Conservation (phyloP, 2,113 vertebrate genomes). For the Ciconia boyciana region DNA sequence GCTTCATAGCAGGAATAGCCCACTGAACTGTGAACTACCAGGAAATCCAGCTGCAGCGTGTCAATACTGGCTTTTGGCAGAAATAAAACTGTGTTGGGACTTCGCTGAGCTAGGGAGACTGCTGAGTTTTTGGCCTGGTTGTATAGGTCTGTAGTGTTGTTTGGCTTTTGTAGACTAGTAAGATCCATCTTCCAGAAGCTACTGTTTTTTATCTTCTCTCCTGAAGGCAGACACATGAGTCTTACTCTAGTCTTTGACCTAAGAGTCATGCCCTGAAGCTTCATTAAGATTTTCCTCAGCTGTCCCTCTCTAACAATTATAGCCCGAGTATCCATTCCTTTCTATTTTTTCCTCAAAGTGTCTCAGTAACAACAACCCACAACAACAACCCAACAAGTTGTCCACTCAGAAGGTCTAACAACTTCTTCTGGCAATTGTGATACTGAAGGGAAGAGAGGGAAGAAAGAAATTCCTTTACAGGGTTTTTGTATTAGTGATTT, state of each 20-base stretch:
- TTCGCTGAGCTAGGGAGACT: background rate
- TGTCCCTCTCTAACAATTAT: background rate
- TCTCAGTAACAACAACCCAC: background rate
- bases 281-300: background rate
- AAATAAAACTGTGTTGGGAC: background rate
- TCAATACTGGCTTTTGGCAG: background rate
- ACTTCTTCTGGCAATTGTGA: background rate
- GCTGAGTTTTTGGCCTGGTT: background rate
- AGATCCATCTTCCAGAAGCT: background rate
- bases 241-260: background rate
- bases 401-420: background rate
- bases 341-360: background rate
- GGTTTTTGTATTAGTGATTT: background rate
- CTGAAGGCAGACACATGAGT: background rate
- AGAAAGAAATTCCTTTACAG: background rate
- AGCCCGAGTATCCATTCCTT: background rate
- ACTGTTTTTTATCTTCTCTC: background rate
- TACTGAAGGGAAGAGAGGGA: background rate
- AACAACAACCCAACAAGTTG: background rate
- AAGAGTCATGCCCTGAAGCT: background rate
- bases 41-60: background rate
- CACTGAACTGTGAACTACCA: background rate
- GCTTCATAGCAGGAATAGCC: slow-evolving; percentile 54
- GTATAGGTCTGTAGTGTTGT: background rate
- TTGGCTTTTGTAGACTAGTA: background rate